These are phyloP conservation scores for Phodopus roborovskii DNA, from an alignment of 2,113 vertebrate genomes.

Conservation along the genomic window DNA sequence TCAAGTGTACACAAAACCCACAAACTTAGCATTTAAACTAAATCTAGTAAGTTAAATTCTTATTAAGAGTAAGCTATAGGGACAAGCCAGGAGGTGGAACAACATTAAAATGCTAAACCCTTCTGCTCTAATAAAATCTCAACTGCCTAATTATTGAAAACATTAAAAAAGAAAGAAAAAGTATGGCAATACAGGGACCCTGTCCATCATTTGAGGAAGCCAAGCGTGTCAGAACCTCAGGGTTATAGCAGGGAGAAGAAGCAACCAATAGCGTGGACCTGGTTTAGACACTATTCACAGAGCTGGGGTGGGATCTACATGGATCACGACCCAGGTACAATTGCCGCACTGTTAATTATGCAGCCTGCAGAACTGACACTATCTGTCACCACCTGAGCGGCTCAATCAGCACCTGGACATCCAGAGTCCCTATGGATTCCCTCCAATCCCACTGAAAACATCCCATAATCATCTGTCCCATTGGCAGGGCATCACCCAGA, in stretches of 20 bases:
- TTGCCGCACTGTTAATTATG: background rate
- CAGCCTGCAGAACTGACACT: background rate
- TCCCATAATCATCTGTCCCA: constrained; percentile 23
- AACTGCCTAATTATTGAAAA: constrained; percentile 70
- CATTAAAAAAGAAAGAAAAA: background rate
- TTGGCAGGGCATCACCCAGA: constrained; percentile 54
- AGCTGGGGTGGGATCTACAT: background rate
- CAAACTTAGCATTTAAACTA: constrained; percentile 53
- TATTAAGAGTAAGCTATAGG: constrained; percentile 36
- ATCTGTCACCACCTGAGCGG: background rate
- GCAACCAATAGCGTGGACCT: background rate
- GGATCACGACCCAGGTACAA: background rate
- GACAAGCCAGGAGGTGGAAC: background rate
- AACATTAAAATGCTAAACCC: constrained; percentile 34
- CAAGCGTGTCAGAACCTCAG: background rate
- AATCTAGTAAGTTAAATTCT: constrained; percentile 41
- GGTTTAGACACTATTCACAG: background rate
- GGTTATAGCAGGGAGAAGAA: background rate
- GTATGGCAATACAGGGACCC: background rate
- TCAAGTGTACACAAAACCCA: constrained; percentile 12
- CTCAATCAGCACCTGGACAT: background rate
- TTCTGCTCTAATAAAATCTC: constrained; percentile 60
- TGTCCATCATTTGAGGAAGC: background rate
- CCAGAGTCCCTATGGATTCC: background rate
- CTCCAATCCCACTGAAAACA: background rate